A percentile compares a stretch with the other conserved stretches of the same genome.
Conservation (phyloP, 2,113 vertebrate genomes). For the Macrotis lagotis region DNA sequence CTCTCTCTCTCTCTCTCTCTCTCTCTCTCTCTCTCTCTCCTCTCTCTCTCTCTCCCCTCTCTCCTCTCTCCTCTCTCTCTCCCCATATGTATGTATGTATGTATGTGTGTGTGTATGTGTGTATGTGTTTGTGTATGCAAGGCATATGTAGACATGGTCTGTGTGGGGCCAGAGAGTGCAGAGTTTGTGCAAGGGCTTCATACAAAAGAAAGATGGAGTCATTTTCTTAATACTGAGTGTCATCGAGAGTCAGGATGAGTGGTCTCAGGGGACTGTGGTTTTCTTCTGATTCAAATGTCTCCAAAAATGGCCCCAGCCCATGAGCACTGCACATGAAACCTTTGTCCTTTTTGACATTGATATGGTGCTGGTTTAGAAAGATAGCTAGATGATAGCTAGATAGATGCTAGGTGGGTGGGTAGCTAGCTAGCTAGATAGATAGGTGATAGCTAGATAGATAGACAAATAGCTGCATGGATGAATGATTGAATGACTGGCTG, state of each 20-base stretch:
- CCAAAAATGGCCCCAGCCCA: background rate
- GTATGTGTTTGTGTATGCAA: too few relatives aligned
- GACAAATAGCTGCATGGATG: too few relatives aligned
- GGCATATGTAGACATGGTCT: background rate
- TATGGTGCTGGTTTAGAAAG: background rate
- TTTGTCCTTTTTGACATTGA: background rate
- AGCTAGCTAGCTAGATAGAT: background rate
- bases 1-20: too few relatives aligned
- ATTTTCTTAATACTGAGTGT: background rate
- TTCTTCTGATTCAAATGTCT: background rate
- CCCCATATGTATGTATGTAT: too few relatives aligned
- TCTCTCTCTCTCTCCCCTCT: too few relatives aligned
- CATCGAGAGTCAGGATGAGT: background rate
- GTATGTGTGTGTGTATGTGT: too few relatives aligned
- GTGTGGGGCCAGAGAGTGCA: rapidly evolving
- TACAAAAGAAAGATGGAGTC: background rate
- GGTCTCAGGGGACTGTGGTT: background rate
- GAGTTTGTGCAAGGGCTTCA: too few relatives aligned
- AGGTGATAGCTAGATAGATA: background rate
- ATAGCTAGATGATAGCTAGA: background rate
- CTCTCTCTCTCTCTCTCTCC: too few relatives aligned
- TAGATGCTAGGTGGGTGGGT: background rate
- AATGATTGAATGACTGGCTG: too few relatives aligned
- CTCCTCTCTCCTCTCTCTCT: too few relatives aligned
- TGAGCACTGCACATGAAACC: background rate